A percentile compares a stretch with the other conserved stretches of the same genome.
Evolutionary conservation across 2,888 invertebrate genomes (phyloP).

Genomic region (Ypsolopha sequella): DNA sequence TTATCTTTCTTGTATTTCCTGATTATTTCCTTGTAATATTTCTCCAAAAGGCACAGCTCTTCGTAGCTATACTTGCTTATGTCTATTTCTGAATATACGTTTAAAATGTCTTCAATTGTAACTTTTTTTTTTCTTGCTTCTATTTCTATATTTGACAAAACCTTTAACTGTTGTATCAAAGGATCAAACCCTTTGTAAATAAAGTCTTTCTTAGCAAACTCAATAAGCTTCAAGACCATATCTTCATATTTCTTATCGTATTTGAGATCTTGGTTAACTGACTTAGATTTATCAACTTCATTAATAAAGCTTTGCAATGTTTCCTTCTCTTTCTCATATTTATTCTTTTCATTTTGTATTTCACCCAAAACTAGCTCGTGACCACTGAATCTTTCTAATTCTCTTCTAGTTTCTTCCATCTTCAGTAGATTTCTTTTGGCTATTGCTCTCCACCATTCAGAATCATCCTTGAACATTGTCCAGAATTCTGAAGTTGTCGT

Average conservation of each 20-base stretch:
- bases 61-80: constrained; percentile 55
- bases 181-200: constrained; percentile 64
- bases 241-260: constrained; percentile 61
- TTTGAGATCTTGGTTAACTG: constrained; percentile 45
- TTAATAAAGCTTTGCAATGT: constrained; percentile 50
- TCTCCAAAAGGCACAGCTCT: constrained; percentile 55
- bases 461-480: constrained; percentile 58
- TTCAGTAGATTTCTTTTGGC: constrained; percentile 58
- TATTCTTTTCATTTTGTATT: constrained; percentile 40
- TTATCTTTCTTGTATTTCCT: constrained; percentile 39
- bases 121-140: constrained; percentile 38
- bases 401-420: constrained; percentile 57
- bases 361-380: constrained; percentile 54
- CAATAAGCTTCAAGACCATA: constrained; percentile 54
- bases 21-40: constrained; percentile 59
- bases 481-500: constrained; percentile 29
- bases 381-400: constrained; percentile 56
- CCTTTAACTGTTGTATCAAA: constrained; percentile 49
- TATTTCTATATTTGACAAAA: constrained; percentile 43
- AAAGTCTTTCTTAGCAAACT: constrained; percentile 59
- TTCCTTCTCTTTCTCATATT: constrained; percentile 46
- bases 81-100: constrained; percentile 54
- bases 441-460: constrained; percentile 61
- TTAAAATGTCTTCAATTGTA: constrained; percentile 48
- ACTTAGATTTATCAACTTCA: constrained; percentile 53